phyloP scores from a whole-genome alignment of 2,113 vertebrate genomes.

The Leptosomus discolor region DNA sequence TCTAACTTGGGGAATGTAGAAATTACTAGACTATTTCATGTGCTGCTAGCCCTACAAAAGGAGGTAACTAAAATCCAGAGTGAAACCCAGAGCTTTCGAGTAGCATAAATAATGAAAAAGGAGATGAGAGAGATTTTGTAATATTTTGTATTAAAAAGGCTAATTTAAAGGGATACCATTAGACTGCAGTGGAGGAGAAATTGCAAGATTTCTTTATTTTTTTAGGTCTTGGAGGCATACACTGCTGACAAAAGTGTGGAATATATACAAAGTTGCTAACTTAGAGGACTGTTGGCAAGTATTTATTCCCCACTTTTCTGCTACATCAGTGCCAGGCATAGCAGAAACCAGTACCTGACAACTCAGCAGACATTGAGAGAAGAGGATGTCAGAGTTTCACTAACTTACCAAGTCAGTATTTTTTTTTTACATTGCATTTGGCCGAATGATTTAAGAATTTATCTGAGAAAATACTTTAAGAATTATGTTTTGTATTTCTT shows the following conservation, averaged over 20 bases:
- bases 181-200: background rate
- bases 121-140: background rate
- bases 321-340: background rate
- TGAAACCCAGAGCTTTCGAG: background rate
- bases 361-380: background rate
- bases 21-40: background rate
- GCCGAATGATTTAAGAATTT: background rate
- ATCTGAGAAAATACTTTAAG: background rate
- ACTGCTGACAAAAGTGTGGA: background rate
- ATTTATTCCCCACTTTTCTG: background rate
- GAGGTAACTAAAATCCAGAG: background rate
- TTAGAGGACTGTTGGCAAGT: background rate
- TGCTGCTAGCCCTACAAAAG: background rate
- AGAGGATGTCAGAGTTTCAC: background rate
- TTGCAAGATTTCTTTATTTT: background rate
- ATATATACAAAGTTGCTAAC: background rate
- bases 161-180: background rate
- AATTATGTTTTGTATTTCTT: background rate
- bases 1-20: background rate
- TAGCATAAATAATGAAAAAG: background rate
- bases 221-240: background rate
- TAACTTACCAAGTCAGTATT: background rate
- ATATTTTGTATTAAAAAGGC: background rate
- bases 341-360: background rate
- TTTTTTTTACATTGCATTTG: background rate